A percentile compares a stretch with the other conserved stretches of the same genome.
Evolutionary conservation across 2,113 vertebrate species (phyloP).

Genomic region (Montifringilla adamsi): DNA sequence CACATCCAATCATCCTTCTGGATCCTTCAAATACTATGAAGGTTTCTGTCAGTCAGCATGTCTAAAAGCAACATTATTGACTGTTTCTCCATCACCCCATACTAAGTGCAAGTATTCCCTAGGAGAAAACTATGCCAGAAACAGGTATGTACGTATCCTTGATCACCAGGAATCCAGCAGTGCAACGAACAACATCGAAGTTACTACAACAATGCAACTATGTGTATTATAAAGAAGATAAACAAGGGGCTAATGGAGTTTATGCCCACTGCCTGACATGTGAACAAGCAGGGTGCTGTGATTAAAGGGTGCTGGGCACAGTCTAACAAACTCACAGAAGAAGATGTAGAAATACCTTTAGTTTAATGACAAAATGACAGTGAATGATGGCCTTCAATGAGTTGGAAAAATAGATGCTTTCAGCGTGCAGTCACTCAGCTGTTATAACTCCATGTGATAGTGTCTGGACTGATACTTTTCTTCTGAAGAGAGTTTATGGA

Average conservation of each 20-base stretch:
- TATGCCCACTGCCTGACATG: background rate
- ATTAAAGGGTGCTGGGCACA: background rate
- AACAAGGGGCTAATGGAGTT: background rate
- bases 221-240: background rate
- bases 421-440: rapidly evolving
- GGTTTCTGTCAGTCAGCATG: background rate
- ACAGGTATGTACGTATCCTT: rapidly evolving
- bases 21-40: background rate
- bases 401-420: background rate
- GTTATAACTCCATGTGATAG: background rate
- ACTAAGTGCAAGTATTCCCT: background rate
- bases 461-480: background rate
- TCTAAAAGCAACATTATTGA: background rate
- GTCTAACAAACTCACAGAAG: background rate
- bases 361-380: background rate
- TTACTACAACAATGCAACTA: background rate
- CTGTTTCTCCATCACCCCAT: background rate
- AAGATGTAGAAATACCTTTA: background rate
- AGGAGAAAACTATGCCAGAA: background rate
- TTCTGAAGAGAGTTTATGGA: background rate
- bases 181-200: rapidly evolving
- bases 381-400: background rate
- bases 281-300: rapidly evolving
- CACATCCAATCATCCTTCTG: background rate
- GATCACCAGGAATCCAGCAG: background rate